Conservation (phyloP, 1,140 invertebrate species). For the Helicoverpa zea region DNA sequence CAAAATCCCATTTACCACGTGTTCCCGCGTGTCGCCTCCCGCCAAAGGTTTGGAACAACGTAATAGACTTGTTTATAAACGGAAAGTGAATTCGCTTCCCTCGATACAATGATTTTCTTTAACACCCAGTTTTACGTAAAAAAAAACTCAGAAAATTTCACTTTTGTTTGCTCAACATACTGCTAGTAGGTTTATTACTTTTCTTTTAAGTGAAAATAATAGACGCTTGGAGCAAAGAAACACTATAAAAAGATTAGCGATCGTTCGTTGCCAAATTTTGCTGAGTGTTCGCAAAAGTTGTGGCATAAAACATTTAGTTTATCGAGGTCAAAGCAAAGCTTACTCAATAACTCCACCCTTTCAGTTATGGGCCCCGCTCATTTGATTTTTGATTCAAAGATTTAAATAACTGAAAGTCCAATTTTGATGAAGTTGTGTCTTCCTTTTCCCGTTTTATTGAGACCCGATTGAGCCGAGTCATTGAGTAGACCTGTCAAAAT, state of each 20-base stretch:
- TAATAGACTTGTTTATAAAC: conserved; percentile 64
- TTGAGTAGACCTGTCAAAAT: conserved; percentile 21
- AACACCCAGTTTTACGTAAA: conserved; percentile 28
- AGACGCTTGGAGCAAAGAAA: conserved; percentile 11
- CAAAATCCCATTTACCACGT: conserved; percentile 66
- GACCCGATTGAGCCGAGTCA: conserved; percentile 8
- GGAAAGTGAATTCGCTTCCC: conserved; percentile 55
- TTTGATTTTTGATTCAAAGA: conserved; percentile 14
- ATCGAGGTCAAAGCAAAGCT: conserved; percentile 23
- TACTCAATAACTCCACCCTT: conserved; percentile 13
- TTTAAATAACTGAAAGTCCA: conserved; percentile 11
- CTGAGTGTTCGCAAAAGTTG: conserved; percentile 37
- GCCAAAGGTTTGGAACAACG: conserved; percentile 53
- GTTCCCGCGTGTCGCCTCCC: conserved; percentile 52
- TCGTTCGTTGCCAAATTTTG: conserved; percentile 26
- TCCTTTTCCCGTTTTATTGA: conserved; percentile 1
- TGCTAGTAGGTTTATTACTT: conserved; percentile 9
- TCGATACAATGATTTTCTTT: conserved; percentile 56
- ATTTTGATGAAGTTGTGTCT: neutral
- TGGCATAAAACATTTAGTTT: conserved; percentile 16
- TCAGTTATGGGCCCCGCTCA: conserved; percentile 4
- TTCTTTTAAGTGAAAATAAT: conserved; percentile 40
- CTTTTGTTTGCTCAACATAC: conserved; percentile 11
- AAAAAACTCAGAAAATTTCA: conserved; percentile 28
- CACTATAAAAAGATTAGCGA: conserved; percentile 40